A percentile compares a stretch with the other conserved stretches of the same genome.
phyloP scores from a whole-genome alignment of 2,113 vertebrate genomes.

The Carlito syrichta region DNA sequence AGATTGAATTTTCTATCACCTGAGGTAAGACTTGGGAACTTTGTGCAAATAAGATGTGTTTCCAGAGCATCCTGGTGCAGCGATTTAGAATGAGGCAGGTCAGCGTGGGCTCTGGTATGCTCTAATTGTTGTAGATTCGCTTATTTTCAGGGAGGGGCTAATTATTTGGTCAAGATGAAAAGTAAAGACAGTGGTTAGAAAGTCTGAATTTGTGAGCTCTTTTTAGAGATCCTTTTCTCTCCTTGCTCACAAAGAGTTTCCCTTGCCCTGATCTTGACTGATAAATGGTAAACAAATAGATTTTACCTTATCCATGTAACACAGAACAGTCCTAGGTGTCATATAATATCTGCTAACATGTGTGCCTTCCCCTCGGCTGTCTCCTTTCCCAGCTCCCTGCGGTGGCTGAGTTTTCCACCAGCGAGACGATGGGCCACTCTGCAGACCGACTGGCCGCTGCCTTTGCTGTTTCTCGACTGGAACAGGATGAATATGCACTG shows the following conservation, averaged over 20 bases:
- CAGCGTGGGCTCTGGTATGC: not conserved
- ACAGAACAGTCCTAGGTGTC: not conserved
- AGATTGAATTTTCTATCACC: slow-evolving; percentile 90
- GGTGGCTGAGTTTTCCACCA: slow-evolving; percentile 95
- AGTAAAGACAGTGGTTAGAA: not conserved
- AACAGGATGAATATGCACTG: slow-evolving; percentile 95
- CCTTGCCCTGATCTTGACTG: not conserved
- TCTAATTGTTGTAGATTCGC: not conserved
- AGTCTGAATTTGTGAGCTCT: not conserved
- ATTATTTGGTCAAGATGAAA: not conserved
- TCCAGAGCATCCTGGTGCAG: not conserved
- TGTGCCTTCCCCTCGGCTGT: not conserved
- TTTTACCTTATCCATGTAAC: not conserved
- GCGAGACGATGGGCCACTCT: slow-evolving; percentile 96
- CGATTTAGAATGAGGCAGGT: not conserved
- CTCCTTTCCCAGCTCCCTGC: slow-evolving; percentile 88
- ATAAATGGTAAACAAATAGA: not conserved
- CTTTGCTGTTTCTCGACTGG: slow-evolving; percentile 88
- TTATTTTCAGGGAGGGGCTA: not conserved
- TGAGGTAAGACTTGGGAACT: slow-evolving; percentile 89
- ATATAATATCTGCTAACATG: accelerated
- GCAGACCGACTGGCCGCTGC: slow-evolving; percentile 95
- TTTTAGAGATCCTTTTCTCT: not conserved
- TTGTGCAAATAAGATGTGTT: no score
- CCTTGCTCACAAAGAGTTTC: not conserved